Evolutionary conservation across 2,888 invertebrate species (phyloP).

Genomic region (Machimus atricapillus): DNA sequence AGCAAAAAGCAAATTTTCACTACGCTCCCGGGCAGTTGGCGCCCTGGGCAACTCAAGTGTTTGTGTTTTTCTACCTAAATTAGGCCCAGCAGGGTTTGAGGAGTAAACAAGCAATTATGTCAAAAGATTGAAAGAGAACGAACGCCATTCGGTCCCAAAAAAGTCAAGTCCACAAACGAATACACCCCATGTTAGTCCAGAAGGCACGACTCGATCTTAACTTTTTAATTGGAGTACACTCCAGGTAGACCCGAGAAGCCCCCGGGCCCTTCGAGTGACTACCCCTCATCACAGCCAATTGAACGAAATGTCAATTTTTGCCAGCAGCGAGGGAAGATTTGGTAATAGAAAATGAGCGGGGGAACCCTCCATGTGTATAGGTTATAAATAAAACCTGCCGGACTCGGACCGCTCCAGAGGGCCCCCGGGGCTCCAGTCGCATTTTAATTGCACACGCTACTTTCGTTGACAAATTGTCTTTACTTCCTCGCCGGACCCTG

Average conservation of each 20-base stretch:
- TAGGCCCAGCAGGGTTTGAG: slow-evolving; percentile 40
- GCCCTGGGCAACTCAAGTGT: slow-evolving; percentile 44
- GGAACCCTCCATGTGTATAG: not conserved
- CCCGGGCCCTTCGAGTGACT: slow-evolving; percentile 41
- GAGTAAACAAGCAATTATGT: slow-evolving; percentile 53
- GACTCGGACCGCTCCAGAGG: not conserved
- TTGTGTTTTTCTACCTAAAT: slow-evolving; percentile 48
- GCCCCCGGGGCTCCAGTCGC: not conserved
- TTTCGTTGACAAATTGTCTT: slow-evolving; percentile 33
- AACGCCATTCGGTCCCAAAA: slow-evolving; percentile 45
- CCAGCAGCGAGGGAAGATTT: slow-evolving; percentile 42
- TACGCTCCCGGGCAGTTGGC: slow-evolving; percentile 22
- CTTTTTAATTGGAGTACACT: slow-evolving; percentile 46
- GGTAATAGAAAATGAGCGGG: slow-evolving; percentile 35
- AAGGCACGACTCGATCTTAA: slow-evolving; percentile 45
- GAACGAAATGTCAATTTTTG: slow-evolving; percentile 52
- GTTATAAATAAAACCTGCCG: not conserved
- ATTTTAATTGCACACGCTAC: slow-evolving; percentile 24
- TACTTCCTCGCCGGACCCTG: not conserved
- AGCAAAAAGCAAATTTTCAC: slow-evolving; percentile 45
- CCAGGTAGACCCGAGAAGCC: slow-evolving; percentile 46
- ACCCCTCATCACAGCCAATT: slow-evolving; percentile 49
- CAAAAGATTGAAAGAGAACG: slow-evolving; percentile 48
- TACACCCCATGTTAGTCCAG: slow-evolving; percentile 33
- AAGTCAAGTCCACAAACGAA: slow-evolving; percentile 43